Evolutionary conservation across 2,113 vertebrate genomes (phyloP).

Genomic region (Toxostoma redivivum): DNA sequence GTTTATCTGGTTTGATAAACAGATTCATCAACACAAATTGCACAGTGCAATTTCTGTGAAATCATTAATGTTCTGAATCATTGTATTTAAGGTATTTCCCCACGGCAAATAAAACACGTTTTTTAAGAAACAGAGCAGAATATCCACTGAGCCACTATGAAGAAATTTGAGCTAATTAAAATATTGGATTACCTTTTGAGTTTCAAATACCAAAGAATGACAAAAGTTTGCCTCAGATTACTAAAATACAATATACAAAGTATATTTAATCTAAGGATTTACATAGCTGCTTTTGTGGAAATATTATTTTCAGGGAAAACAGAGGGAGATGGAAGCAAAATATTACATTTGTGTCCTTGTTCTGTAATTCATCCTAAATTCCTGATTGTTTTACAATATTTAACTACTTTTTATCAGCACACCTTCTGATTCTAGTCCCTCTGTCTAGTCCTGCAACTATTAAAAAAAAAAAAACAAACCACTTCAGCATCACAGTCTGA

Average conservation of each 20-base stretch:
- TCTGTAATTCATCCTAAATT: neutral
- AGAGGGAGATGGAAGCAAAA: neutral
- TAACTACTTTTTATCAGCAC: neutral
- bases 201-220: neutral
- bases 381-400: neutral
- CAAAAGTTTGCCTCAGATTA: neutral
- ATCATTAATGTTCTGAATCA: neutral
- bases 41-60: neutral
- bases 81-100: neutral
- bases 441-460: neutral
- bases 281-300: neutral
- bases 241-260: neutral
- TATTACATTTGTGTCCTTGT: accelerated
- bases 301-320: neutral
- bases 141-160: neutral
- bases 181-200: neutral
- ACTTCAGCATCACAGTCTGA: neutral
- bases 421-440: neutral
- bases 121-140: neutral
- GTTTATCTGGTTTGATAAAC: neutral
- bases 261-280: neutral
- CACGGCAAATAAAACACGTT: neutral
- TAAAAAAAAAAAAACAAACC: neutral
- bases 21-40: neutral
- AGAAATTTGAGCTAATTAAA: neutral